phyloP scores from a whole-genome alignment of 1,140 invertebrate genomes.

The Mylabris phalerata region DNA sequence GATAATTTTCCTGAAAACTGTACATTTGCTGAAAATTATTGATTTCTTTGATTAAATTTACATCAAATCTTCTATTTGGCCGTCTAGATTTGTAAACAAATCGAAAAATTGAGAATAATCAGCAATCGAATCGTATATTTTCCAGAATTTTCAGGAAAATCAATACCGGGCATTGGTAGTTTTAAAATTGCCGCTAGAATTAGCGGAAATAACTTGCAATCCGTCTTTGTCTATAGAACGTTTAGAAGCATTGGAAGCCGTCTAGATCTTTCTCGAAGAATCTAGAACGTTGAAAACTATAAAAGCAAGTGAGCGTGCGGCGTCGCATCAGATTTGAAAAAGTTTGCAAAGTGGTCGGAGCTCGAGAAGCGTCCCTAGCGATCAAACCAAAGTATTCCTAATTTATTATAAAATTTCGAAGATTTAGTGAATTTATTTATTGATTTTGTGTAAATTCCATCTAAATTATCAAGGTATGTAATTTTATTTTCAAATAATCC shows the following conservation, averaged over 20 bases:
- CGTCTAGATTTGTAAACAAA: no score
- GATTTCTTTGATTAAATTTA: no score
- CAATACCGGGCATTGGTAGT: conserved; percentile 1
- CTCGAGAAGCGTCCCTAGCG: neutral
- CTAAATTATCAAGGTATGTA: no score
- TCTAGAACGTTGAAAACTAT: conserved; percentile 34
- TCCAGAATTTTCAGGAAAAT: neutral
- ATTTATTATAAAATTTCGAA: conserved; percentile 6
- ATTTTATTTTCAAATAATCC: no score
- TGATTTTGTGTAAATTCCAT: no score
- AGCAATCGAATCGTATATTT: no score
- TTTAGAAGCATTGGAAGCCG: conserved; percentile 17
- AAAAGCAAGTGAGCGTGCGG: conserved; percentile 29
- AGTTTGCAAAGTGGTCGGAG: conserved; percentile 2
- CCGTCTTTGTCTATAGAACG: conserved; percentile 17
- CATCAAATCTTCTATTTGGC: no score
- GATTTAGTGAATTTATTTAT: neutral
- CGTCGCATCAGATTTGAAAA: conserved; percentile 21
- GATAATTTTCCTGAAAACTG: no score
- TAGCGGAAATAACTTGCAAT: conserved; percentile 23
- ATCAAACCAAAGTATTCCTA: conserved; percentile 11
- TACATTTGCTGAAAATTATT: no score
- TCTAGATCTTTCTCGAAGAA: conserved; percentile 32
- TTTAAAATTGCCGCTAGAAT: conserved; percentile 25
- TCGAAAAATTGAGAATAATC: no score